Percentiles rank a stretch among this genome's conserved stretches.
Evolutionary conservation across 2,888 invertebrate species (phyloP).

Genomic region (Drosophila anomalipes): DNA sequence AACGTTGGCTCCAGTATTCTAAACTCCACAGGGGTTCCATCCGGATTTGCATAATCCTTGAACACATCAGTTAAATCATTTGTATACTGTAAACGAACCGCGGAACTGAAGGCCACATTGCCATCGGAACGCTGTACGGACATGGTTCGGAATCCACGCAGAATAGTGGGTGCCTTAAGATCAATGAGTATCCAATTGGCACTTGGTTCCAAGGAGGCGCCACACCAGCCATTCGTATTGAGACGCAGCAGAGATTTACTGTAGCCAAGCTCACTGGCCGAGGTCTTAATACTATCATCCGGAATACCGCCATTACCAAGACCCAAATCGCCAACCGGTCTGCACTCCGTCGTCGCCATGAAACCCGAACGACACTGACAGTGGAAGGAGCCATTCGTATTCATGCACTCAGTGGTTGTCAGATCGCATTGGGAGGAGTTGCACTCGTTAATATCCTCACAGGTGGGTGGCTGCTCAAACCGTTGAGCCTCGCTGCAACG

Average conservation of each 20-base stretch:
- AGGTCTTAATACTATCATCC: constrained; percentile 94
- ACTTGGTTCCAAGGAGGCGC: constrained; percentile 93
- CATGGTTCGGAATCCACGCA: constrained; percentile 96
- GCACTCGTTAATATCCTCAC: constrained; percentile 97
- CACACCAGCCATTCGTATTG: constrained; percentile 96
- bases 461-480: constrained; percentile 93
- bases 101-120: constrained; percentile 94
- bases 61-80: constrained; percentile 95
- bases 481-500: constrained; percentile 93
- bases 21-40: constrained; percentile 96
- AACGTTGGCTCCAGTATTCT: constrained; percentile 94
- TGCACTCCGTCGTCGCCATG: constrained; percentile 93
- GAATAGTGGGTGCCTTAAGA: constrained; percentile 94
- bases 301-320: constrained; percentile 93
- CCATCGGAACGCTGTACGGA: constrained; percentile 93
- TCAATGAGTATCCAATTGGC: constrained; percentile 95
- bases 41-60: constrained; percentile 96
- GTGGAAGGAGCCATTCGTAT: constrained; percentile 94
- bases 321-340: constrained; percentile 95
- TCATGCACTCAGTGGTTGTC: constrained; percentile 95
- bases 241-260: constrained; percentile 93
- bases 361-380: constrained; percentile 95
- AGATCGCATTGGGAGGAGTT: constrained; percentile 94
- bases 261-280: constrained; percentile 93
- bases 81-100: constrained; percentile 93